Percentiles rank a stretch among this genome's conserved stretches.
These are phyloP conservation scores for Drosophila ohnishii DNA, from an alignment of 1,140 invertebrate species.

Conservation along the genomic window DNA sequence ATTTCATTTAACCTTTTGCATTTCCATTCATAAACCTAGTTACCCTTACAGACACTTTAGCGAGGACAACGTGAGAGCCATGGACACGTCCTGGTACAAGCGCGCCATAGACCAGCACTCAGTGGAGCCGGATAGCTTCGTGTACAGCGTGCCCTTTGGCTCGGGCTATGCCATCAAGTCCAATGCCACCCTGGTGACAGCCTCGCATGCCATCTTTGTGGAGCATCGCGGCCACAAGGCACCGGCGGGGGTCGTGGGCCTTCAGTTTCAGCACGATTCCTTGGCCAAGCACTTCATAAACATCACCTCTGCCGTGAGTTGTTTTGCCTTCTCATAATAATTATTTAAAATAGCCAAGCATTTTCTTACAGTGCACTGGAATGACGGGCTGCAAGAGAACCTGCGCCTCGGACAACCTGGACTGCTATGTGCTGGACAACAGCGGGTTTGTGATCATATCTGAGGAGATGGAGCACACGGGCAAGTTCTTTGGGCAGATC, in stretches of 20 bases:
- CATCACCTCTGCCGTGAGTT: constrained; percentile 91
- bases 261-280: constrained; percentile 92
- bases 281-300: constrained; percentile 92
- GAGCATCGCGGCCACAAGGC: constrained; percentile 92
- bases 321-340: neutral
- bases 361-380: constrained; percentile 87
- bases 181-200: constrained; percentile 89
- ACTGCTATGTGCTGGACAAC: constrained; percentile 96
- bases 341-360: neutral
- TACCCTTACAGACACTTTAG: constrained; percentile 89
- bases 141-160: constrained; percentile 95
- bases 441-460: constrained; percentile 97
- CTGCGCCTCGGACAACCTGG: constrained; percentile 92
- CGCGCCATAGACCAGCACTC: constrained; percentile 95
- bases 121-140: constrained; percentile 94
- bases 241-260: constrained; percentile 94
- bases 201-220: constrained; percentile 95
- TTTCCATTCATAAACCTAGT: neutral
- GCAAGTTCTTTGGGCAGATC: constrained; percentile 95
- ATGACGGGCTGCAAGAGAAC: constrained; percentile 90
- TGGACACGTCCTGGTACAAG: constrained; percentile 96
- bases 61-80: constrained; percentile 90
- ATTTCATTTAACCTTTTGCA: neutral
- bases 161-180: constrained; percentile 87
- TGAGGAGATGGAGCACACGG: constrained; percentile 92